Percentiles rank a stretch among this genome's conserved stretches.
phyloP scores from a whole-genome alignment of 2,888 invertebrate genomes.

The Trichopria drosophilae region DNA sequence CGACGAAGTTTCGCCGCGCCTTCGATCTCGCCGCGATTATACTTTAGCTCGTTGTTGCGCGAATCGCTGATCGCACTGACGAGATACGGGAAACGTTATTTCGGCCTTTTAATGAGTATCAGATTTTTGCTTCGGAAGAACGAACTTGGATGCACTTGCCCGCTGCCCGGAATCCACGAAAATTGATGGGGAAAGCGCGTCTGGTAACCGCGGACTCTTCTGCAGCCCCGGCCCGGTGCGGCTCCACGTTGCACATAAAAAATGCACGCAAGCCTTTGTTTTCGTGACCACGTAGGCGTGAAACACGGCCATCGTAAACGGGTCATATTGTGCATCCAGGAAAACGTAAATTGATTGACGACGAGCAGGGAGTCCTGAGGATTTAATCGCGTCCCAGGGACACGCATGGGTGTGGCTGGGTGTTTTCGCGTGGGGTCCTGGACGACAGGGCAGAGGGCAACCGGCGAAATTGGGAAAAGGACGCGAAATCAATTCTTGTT shows the following conservation, averaged over 20 bases:
- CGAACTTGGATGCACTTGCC: neutral
- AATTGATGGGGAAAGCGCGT: constrained; percentile 21
- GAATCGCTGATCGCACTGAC: constrained; percentile 14
- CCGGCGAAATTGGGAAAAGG: constrained; percentile 28
- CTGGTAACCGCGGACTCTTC: no score
- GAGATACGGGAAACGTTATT: constrained; percentile 27
- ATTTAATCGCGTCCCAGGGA: no score
- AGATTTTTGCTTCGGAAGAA: constrained; percentile 13
- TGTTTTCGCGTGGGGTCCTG: neutral
- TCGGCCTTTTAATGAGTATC: constrained; percentile 31
- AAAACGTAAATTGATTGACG: no score
- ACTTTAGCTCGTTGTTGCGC: constrained; percentile 3
- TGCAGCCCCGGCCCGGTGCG: no score
- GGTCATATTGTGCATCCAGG: no score
- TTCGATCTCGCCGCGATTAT: constrained; percentile 23
- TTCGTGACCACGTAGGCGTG: no score
- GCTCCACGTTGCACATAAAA: no score
- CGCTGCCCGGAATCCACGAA: constrained; percentile 19
- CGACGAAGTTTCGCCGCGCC: constrained; percentile 12
- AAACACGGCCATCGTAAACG: no score
- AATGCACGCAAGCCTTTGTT: no score
- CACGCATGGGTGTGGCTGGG: no score
- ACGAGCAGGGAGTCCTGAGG: no score
- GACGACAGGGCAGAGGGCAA: constrained; percentile 18
- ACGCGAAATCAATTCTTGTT: constrained; percentile 33